Conservation (phyloP, 2,113 vertebrate genomes). For the Pongo pygmaeus region DNA sequence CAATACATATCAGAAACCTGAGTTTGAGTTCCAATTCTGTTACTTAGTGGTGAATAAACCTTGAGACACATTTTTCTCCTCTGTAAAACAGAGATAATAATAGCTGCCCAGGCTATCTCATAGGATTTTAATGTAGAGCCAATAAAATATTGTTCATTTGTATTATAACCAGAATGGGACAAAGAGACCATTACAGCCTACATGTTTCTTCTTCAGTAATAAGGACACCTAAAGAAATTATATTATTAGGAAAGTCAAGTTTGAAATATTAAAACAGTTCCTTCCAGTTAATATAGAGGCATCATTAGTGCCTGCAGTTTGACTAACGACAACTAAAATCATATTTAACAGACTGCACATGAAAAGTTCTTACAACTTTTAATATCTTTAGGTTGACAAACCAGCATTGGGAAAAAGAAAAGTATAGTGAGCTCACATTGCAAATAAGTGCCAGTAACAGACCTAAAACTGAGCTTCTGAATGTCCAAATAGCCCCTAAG, state of each 20-base stretch:
- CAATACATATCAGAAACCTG: background rate
- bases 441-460: background rate
- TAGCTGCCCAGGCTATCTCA: background rate
- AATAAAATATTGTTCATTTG: background rate
- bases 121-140: background rate
- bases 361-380: background rate
- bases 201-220: background rate
- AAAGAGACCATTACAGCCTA: background rate
- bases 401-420: background rate
- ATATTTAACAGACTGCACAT: background rate
- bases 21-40: background rate
- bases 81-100: background rate
- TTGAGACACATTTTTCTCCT: background rate
- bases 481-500: background rate
- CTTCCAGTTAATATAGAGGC: background rate
- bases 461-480: background rate
- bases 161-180: background rate
- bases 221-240: background rate
- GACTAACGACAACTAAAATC: background rate
- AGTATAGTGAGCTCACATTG: background rate
- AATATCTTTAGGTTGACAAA: background rate
- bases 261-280: background rate
- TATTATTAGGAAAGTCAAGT: slow-evolving; percentile 5
- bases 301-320: background rate
- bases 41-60: background rate